Conservation (phyloP, 92 coral and sea anemone species). For the Diadumene lineata region DNA sequence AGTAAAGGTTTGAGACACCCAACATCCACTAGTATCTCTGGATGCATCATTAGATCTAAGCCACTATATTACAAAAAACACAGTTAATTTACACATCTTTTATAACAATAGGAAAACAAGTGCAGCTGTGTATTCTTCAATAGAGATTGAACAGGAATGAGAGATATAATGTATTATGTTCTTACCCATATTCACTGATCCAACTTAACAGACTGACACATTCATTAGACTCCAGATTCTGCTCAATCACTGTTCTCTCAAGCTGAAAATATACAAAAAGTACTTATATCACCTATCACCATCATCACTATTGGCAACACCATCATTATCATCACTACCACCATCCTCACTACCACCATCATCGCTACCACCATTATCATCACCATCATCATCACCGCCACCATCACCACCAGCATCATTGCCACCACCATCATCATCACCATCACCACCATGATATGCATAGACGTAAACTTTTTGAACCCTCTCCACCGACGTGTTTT, state of each 20-base stretch:
- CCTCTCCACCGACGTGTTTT: no score
- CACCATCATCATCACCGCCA: neutral
- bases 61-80: constrained; percentile 53
- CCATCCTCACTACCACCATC: neutral
- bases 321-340: neutral
- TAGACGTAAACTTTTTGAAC: no score
- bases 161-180: neutral
- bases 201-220: constrained; percentile 91
- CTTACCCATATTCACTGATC: constrained; percentile 96
- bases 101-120: no score
- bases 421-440: neutral
- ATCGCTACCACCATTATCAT: neutral
- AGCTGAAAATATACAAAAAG: constrained; percentile 49
- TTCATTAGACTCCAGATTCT: constrained; percentile 86
- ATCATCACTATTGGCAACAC: neutral
- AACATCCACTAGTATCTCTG: constrained; percentile 85
- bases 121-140: no score
- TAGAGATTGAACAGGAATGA: no score
- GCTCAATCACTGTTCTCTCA: constrained; percentile 79
- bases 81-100: no score
- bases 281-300: neutral
- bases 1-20: constrained; percentile 61
- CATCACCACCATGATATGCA: neutral
- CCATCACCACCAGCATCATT: neutral
- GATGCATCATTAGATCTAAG: constrained; percentile 90